Conservation (phyloP, 2,888 invertebrate genomes). For the Tillus elongatus region DNA sequence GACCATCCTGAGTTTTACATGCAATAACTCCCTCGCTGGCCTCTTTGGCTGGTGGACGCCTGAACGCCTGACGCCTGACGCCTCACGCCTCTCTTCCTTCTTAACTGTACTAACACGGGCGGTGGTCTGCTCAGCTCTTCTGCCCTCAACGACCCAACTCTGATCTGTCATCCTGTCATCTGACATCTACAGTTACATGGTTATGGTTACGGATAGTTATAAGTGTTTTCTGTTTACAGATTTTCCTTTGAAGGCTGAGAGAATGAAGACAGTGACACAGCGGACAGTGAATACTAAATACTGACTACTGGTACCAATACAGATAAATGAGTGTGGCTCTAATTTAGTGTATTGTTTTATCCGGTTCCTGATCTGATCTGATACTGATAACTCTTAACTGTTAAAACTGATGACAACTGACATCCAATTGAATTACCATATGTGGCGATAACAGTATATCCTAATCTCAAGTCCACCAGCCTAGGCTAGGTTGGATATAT, state of each 20-base stretch:
- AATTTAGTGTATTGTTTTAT: slow-evolving; percentile 24
- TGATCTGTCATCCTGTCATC: slow-evolving; percentile 7
- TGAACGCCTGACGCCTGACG: slow-evolving; percentile 17
- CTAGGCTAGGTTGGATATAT: slow-evolving; percentile 38
- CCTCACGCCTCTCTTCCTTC: slow-evolving; percentile 36
- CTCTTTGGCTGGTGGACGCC: slow-evolving; percentile 42
- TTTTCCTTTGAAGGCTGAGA: slow-evolving; percentile 42
- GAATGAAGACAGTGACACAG: slow-evolving; percentile 27
- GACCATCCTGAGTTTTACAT: slow-evolving; percentile 96
- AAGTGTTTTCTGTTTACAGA: slow-evolving; percentile 44
- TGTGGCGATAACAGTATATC: too few relatives aligned
- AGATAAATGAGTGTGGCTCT: slow-evolving; percentile 26
- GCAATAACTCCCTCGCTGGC: slow-evolving; percentile 63
- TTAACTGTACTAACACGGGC: slow-evolving; percentile 43
- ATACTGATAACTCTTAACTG: too few relatives aligned
- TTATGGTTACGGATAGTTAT: too few relatives aligned
- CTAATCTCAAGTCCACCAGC: slow-evolving; percentile 38
- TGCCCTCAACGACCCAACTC: slow-evolving; percentile 30
- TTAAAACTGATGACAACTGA: too few relatives aligned
- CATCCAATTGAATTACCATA: too few relatives aligned
- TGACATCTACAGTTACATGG: too few relatives aligned
- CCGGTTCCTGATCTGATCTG: slow-evolving; percentile 34
- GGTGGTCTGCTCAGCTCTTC: slow-evolving; percentile 43
- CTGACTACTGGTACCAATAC: too few relatives aligned
- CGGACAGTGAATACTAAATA: too few relatives aligned